phyloP scores from a whole-genome alignment of 1,140 invertebrate species.

The Leptinotarsa undecemlineata region DNA sequence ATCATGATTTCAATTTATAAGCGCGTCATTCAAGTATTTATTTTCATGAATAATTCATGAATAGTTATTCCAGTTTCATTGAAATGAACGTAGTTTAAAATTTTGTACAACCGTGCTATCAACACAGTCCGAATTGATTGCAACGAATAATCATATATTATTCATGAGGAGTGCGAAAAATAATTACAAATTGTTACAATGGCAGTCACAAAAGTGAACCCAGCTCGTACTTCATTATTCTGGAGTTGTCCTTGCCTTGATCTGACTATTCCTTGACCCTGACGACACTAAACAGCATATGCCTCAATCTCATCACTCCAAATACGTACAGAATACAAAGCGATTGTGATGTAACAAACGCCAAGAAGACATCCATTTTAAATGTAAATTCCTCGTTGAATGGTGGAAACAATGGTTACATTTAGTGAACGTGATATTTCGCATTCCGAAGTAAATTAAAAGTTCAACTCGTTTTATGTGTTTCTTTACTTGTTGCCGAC shows the following conservation, averaged over 20 bases:
- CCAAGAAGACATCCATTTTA: background rate
- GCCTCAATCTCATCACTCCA: background rate
- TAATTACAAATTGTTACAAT: too few species aligned
- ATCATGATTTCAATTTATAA: too few species aligned
- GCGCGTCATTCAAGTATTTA: too few species aligned
- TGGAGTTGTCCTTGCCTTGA: background rate
- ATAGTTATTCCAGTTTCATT: too few species aligned
- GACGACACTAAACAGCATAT: background rate
- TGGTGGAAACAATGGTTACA: slow-evolving; percentile 5
- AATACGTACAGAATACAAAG: background rate
- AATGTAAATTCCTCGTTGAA: background rate
- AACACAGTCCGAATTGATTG: too few species aligned
- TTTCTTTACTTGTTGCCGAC: background rate
- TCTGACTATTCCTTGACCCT: background rate
- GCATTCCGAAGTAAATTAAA: background rate
- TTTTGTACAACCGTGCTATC: too few species aligned
- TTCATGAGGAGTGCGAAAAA: too few species aligned
- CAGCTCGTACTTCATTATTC: too few species aligned
- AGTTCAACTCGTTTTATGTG: background rate
- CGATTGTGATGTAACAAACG: background rate
- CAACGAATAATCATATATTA: too few species aligned
- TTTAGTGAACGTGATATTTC: background rate
- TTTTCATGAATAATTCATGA: too few species aligned
- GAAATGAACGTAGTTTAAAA: too few species aligned
- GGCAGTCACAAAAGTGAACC: too few species aligned